Evolutionary conservation across 1,140 invertebrate species (phyloP).

Genomic region (Macrosteles quadrilineatus): DNA sequence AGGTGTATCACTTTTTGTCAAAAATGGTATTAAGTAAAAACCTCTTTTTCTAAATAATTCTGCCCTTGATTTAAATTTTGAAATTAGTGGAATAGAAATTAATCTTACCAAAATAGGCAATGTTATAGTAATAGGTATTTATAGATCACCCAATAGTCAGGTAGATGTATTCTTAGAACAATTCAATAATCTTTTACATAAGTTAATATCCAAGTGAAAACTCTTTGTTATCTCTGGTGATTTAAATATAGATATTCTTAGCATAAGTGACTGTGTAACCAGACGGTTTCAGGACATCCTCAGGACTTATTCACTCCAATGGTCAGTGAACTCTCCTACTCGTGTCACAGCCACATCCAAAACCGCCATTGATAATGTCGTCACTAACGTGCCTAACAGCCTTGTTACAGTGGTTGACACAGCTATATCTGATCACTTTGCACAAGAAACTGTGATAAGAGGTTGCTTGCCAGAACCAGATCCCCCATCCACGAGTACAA

Average conservation of each 20-base stretch:
- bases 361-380: slow-evolving; percentile 8
- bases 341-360: neutral
- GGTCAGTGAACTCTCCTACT: slow-evolving; percentile 6
- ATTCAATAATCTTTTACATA: neutral
- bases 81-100: neutral
- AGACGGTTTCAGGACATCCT: neutral
- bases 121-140: neutral
- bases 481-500: neutral
- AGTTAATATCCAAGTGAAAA: neutral
- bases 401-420: neutral
- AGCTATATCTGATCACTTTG: slow-evolving; percentile 1
- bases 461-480: neutral
- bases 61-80: neutral
- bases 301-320: neutral
- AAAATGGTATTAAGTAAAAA: neutral
- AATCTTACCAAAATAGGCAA: neutral
- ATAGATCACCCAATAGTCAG: neutral
- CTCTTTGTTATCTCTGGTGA: neutral
- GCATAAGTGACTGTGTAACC: neutral
- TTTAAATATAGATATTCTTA: neutral
- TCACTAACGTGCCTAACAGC: neutral
- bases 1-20: neutral
- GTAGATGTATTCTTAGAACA: neutral
- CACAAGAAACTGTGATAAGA: neutral
- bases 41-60: neutral